A percentile compares a stretch with the other conserved stretches of the same genome.
Evolutionary conservation across 2,797 vertebrate genomes (phyloP).

Genomic region (Sebastes matsubarae): DNA sequence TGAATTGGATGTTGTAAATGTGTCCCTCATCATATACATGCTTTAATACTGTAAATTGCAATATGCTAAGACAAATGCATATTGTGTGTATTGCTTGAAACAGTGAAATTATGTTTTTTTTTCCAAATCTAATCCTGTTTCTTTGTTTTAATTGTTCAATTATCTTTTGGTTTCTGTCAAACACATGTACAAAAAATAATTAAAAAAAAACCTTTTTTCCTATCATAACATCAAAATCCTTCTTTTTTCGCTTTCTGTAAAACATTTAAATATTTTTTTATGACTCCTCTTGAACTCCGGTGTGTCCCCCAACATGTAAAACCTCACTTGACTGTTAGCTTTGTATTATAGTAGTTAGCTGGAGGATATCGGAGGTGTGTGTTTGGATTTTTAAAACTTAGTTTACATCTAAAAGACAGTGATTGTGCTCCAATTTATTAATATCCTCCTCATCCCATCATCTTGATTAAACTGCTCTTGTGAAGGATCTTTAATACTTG

Average conservation of each 20-base stretch:
- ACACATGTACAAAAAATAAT: neutral
- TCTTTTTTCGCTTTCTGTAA: neutral
- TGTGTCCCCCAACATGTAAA: neutral
- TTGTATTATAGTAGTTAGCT: neutral
- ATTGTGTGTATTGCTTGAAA: neutral
- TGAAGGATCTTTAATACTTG: conserved; percentile 5
- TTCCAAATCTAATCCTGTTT: neutral
- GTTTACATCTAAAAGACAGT: neutral
- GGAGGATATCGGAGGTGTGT: neutral
- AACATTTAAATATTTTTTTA: neutral
- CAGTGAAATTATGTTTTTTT: neutral
- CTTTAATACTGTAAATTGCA: neutral
- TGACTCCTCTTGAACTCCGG: neutral
- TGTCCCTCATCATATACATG: neutral
- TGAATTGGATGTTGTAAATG: neutral
- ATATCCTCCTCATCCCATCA: neutral
- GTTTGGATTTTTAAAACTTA: neutral
- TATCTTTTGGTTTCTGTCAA: neutral
- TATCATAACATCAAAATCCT: neutral
- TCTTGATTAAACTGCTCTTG: neutral
- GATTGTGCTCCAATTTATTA: neutral
- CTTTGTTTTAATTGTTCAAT: neutral
- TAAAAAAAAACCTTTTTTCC: neutral
- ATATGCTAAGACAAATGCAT: neutral
- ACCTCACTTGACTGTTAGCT: neutral